Evolutionary conservation across 2,113 vertebrate genomes (phyloP).

Genomic region (Suricata suricatta): DNA sequence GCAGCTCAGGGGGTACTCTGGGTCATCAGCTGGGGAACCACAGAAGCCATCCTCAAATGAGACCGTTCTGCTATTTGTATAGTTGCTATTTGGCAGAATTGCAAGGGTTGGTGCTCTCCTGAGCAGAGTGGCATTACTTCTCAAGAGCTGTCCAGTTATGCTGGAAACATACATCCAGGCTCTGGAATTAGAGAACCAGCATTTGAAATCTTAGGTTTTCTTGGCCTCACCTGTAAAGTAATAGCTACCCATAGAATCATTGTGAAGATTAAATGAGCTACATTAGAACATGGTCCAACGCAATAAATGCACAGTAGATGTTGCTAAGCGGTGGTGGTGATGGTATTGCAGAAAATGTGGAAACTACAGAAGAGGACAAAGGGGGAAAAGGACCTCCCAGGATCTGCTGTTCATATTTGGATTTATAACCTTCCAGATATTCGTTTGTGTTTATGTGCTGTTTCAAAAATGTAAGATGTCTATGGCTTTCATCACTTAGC

Average conservation of each 20-base stretch:
- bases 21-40: neutral
- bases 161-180: neutral
- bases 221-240: slow-evolving; percentile 31
- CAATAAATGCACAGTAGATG: neutral
- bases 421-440: neutral
- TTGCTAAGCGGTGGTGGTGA: neutral
- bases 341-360: slow-evolving; percentile 1
- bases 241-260: neutral
- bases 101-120: neutral
- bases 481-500: neutral
- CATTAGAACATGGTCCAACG: neutral
- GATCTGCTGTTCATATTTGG: neutral
- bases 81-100: neutral
- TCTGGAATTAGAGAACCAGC: neutral
- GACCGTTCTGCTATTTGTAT: neutral
- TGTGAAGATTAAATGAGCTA: neutral
- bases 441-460: neutral
- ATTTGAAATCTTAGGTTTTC: slow-evolving; percentile 15
- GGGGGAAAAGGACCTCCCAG: neutral
- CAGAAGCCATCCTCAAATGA: neutral
- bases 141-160: neutral
- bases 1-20: neutral
- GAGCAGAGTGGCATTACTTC: neutral
- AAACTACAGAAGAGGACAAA: neutral
- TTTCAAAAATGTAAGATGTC: neutral